These are phyloP conservation scores for Thumatha senex DNA, from an alignment of 2,888 invertebrate genomes.

Conservation along the genomic window DNA sequence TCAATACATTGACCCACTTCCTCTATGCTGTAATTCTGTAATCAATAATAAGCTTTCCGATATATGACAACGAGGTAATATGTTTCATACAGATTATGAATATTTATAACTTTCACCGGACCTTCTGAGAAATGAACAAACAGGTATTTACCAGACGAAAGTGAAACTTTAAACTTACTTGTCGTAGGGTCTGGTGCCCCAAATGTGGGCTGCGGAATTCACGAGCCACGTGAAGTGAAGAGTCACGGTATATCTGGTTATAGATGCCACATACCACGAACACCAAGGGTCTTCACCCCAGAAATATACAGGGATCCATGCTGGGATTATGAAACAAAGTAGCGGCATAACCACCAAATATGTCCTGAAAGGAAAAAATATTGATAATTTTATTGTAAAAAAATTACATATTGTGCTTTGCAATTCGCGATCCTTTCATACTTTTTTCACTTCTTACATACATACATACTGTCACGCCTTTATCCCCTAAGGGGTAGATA, in stretches of 20 bases:
- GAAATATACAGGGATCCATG: slow-evolving; percentile 88
- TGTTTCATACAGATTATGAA: slow-evolving; percentile 4
- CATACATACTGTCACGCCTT: too few relatives aligned
- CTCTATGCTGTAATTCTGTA: too few relatives aligned
- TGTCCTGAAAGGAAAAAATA: slow-evolving; percentile 77
- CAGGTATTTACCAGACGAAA: slow-evolving; percentile 1
- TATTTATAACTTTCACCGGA: slow-evolving; percentile 26
- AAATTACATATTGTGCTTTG: too few relatives aligned
- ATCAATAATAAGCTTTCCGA: slow-evolving; percentile 1
- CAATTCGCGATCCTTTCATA: too few relatives aligned
- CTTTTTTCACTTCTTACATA: too few relatives aligned
- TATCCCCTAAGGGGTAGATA: too few relatives aligned
- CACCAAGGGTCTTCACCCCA: slow-evolving; percentile 90
- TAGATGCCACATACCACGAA: slow-evolving; percentile 89
- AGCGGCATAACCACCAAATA: slow-evolving; percentile 91
- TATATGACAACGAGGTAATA: slow-evolving; percentile 17
- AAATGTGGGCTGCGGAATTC: slow-evolving; percentile 96
- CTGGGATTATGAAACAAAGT: slow-evolving; percentile 91
- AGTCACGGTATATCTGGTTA: slow-evolving; percentile 90
- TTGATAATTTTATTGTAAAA: too few relatives aligned
- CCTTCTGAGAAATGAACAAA: slow-evolving; percentile 2
- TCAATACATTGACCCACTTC: too few relatives aligned
- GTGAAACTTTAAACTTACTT: slow-evolving; percentile 76
- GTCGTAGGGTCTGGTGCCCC: slow-evolving; percentile 96
- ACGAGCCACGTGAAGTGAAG: slow-evolving; percentile 96